A percentile compares a stretch with the other conserved stretches of the same genome.
Conservation (phyloP, 2,888 invertebrate species). For the Hemithea aestivaria region DNA sequence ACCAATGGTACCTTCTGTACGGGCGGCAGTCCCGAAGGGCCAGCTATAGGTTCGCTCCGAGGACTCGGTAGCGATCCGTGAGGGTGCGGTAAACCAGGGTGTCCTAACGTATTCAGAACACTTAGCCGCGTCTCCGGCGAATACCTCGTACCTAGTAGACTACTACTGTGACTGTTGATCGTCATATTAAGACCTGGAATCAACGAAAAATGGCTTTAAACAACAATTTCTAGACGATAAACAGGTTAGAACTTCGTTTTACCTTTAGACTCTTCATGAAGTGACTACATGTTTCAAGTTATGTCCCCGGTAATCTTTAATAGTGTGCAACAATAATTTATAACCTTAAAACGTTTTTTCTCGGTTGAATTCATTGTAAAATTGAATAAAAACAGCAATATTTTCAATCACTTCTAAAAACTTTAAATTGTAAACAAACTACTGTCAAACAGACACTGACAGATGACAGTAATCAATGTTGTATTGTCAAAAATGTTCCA, state of each 20-base stretch:
- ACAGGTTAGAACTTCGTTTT: too few species aligned
- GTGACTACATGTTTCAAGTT: too few species aligned
- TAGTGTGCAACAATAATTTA: too few species aligned
- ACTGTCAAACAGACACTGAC: too few species aligned
- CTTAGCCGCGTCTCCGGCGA: slow-evolving; percentile 69
- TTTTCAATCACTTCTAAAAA: too few species aligned
- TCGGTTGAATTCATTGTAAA: too few species aligned
- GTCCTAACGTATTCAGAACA: slow-evolving; percentile 60
- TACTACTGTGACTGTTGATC: slow-evolving; percentile 70
- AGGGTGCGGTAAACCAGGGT: slow-evolving; percentile 60
- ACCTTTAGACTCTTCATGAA: too few species aligned
- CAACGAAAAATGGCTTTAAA: neutral
- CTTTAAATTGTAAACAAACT: too few species aligned
- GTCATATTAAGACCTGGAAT: slow-evolving; percentile 81
- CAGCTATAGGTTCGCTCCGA: slow-evolving; percentile 85
- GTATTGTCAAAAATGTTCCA: too few species aligned
- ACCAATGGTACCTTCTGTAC: slow-evolving; percentile 94
- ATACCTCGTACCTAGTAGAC: slow-evolving; percentile 56
- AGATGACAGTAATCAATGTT: too few species aligned
- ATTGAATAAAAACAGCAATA: too few species aligned
- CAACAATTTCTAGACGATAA: neutral
- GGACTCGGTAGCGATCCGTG: slow-evolving; percentile 80
- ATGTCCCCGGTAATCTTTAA: slow-evolving; percentile 9
- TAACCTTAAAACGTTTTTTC: too few species aligned
- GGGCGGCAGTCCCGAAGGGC: slow-evolving; percentile 91